phyloP scores from a whole-genome alignment of 2,888 invertebrate genomes.

The Lasioglossum oenotherae region DNA sequence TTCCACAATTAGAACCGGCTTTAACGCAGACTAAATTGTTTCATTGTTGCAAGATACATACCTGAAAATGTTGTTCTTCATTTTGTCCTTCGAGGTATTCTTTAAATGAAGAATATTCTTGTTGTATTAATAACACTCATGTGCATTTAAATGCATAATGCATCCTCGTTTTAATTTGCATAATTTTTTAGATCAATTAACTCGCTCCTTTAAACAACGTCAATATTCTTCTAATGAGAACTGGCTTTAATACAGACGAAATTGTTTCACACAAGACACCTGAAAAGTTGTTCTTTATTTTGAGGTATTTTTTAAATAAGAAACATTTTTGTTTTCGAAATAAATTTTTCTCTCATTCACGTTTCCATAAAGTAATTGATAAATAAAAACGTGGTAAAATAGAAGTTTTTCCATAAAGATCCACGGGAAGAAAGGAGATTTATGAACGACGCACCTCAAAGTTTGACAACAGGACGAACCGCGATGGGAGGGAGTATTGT shows the following conservation, averaged over 20 bases:
- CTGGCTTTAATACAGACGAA: not conserved
- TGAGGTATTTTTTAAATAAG: not conserved
- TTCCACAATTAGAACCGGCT: not conserved
- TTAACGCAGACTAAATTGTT: not conserved
- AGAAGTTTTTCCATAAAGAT: not conserved
- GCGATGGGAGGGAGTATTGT: not conserved
- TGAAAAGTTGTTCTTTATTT: not conserved
- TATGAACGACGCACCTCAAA: not conserved
- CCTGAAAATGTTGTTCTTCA: not conserved
- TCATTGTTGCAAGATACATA: not conserved
- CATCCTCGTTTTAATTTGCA: too few relatives aligned
- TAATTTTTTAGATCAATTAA: not conserved
- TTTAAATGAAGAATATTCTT: not conserved
- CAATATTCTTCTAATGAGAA: not conserved
- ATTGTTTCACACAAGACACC: not conserved
- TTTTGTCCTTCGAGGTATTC: not conserved
- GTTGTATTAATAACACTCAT: too few relatives aligned
- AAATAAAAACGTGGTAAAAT: not conserved
- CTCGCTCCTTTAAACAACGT: not conserved
- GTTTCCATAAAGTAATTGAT: too few relatives aligned
- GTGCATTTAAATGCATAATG: too few relatives aligned
- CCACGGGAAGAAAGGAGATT: not conserved
- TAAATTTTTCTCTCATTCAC: too few relatives aligned
- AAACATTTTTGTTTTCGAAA: not conserved
- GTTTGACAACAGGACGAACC: not conserved